Conservation (phyloP, 2,797 vertebrate genomes). For the Rhynchotus rufescens region DNA sequence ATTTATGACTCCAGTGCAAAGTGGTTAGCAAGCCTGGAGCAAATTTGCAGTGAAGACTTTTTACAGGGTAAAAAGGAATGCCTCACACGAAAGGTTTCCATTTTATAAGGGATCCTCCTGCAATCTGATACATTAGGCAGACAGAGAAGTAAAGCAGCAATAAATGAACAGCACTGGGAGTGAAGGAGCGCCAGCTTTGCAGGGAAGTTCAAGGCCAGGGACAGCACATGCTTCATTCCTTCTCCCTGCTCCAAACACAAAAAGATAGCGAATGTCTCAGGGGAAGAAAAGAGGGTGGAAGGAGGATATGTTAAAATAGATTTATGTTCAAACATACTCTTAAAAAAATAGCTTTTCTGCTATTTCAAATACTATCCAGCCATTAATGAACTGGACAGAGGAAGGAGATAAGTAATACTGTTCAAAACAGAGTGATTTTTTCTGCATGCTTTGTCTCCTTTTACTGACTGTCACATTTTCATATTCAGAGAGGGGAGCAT, state of each 20-base stretch:
- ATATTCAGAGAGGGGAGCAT: background rate
- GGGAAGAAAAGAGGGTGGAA: constrained; percentile 48
- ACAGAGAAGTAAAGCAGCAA: constrained; percentile 23
- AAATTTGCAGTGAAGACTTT: constrained; percentile 53
- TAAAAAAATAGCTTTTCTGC: constrained; percentile 34
- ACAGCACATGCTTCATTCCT: constrained; percentile 31
- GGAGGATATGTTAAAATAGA: constrained; percentile 49
- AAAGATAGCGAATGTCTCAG: constrained; percentile 51
- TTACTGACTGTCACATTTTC: background rate
- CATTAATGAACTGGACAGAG: constrained; percentile 34
- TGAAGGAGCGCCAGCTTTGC: background rate
- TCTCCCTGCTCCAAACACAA: constrained; percentile 16
- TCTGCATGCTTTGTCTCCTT: background rate
- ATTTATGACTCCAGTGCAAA: constrained; percentile 70
- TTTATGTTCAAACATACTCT: constrained; percentile 27
- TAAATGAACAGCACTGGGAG: background rate
- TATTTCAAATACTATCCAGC: constrained; percentile 43
- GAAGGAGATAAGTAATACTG: background rate
- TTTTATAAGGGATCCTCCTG: constrained; percentile 54
- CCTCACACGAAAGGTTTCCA: constrained; percentile 34
- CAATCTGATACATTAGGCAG: constrained; percentile 13
- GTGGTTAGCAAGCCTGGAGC: constrained; percentile 52
- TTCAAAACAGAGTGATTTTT: background rate
- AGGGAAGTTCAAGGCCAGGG: constrained; percentile 54
- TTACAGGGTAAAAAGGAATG: constrained; percentile 49